These are phyloP conservation scores for Ruditapes philippinarum DNA, from an alignment of 1,140 invertebrate species.

Conservation along the genomic window DNA sequence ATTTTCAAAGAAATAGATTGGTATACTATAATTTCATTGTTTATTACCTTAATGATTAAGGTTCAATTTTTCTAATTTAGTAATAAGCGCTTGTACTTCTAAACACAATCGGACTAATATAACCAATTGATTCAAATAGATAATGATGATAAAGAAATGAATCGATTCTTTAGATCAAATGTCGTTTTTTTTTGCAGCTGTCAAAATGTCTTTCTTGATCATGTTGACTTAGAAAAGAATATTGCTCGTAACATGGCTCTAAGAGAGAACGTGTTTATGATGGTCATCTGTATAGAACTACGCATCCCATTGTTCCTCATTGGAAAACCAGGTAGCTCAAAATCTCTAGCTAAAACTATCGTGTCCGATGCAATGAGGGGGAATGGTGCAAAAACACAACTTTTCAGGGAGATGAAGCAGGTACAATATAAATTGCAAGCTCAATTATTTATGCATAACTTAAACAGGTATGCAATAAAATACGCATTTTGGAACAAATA, in stretches of 20 bases:
- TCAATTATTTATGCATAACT: too few relatives aligned
- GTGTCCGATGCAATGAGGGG: conserved; percentile 82
- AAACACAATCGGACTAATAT: too few relatives aligned
- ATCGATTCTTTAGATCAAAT: too few relatives aligned
- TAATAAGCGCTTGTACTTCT: too few relatives aligned
- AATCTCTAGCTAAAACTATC: conserved; percentile 83
- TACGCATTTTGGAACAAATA: too few relatives aligned
- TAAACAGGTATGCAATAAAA: too few relatives aligned
- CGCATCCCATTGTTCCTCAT: conserved; percentile 83
- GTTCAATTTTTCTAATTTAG: too few relatives aligned
- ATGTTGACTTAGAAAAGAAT: conserved; percentile 77
- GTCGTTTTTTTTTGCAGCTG: conserved; percentile 81
- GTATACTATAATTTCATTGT: too few relatives aligned
- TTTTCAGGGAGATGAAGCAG: conserved; percentile 46
- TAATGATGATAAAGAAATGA: too few relatives aligned
- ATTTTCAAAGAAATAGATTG: conserved; percentile 72
- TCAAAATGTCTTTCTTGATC: conserved; percentile 81
- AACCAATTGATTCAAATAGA: too few relatives aligned
- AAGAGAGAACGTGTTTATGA: conserved; percentile 85
- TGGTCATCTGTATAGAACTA: conserved; percentile 82
- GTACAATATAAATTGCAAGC: not conserved
- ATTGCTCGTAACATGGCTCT: conserved; percentile 82
- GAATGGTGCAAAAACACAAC: conserved; percentile 62
- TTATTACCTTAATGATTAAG: too few relatives aligned
- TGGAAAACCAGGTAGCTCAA: conserved; percentile 81